Percentiles rank a stretch among this genome's conserved stretches.
Conservation (phyloP, 2,113 vertebrate genomes). For the Amphilophus citrinellus region DNA sequence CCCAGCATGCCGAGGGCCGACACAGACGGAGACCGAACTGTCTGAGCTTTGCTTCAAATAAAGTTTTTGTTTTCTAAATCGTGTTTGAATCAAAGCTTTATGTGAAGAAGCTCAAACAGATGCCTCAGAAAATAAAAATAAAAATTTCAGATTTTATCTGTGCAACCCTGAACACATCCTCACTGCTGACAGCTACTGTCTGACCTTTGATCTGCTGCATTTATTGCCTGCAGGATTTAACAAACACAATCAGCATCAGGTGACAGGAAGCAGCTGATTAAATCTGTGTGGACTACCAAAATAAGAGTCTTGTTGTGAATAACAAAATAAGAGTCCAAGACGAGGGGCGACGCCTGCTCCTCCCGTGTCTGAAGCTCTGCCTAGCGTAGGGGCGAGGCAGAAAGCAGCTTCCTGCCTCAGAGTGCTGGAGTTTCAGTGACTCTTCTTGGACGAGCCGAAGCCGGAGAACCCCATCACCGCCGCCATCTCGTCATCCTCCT, state of each 20-base stretch:
- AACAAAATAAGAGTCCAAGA: conserved; percentile 9
- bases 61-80: neutral
- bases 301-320: conserved; percentile 13
- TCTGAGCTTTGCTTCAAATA: neutral
- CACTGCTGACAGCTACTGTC: neutral
- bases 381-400: neutral
- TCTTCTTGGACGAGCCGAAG: conserved; percentile 95
- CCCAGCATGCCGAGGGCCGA: conserved; percentile 9
- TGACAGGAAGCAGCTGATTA: conserved; percentile 16
- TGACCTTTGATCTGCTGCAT: neutral
- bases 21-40: neutral
- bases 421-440: conserved; percentile 81
- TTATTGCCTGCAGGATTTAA: neutral
- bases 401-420: neutral
- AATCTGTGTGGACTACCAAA: neutral
- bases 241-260: neutral
- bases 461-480: conserved; percentile 99
- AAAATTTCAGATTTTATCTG: neutral
- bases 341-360: accelerated
- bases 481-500: conserved; percentile 98
- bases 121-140: neutral
- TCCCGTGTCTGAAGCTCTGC: neutral
- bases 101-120: neutral
- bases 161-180: neutral
- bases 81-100: neutral